These are phyloP conservation scores for Chironomus striatipennis DNA, from an alignment of 1,140 invertebrate genomes.

Conservation along the genomic window DNA sequence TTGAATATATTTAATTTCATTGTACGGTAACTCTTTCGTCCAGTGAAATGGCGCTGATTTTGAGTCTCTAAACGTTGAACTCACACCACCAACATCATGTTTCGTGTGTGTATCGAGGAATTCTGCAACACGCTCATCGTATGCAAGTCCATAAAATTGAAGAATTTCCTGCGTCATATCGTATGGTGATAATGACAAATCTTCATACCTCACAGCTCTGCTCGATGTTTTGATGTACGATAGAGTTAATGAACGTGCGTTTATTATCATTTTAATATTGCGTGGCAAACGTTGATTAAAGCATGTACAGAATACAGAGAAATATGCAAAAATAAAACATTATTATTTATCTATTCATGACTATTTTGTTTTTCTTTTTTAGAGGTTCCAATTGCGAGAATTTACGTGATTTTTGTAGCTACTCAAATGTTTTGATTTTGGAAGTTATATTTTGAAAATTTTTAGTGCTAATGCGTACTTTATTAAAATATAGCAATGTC, in stretches of 20 bases:
- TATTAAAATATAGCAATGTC: no score
- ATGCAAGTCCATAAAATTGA: conserved; percentile 64
- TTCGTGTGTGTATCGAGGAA: conserved; percentile 76
- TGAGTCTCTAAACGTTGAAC: conserved; percentile 74
- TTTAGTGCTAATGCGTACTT: no score
- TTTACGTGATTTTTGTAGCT: no score
- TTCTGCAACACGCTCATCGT: conserved; percentile 56
- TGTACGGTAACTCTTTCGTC: conserved; percentile 61
- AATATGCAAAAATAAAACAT: no score
- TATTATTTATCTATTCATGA: no score
- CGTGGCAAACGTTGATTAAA: not conserved
- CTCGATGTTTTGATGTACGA: conserved; percentile 29
- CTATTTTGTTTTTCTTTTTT: no score
- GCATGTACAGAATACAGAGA: conserved; percentile 24
- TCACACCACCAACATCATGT: conserved; percentile 65
- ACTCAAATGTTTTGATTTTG: no score
- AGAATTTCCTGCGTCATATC: conserved; percentile 60
- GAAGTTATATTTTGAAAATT: no score
- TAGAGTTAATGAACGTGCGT: no score
- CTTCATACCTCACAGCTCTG: conserved; percentile 76
- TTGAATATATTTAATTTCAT: conserved; percentile 55
- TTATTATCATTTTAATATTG: no score
- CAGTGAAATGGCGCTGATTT: conserved; percentile 76
- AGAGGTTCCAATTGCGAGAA: no score
- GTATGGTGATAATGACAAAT: conserved; percentile 68